Evolutionary conservation across 2,113 vertebrate species (phyloP), one percentile per base, ranked within the genome.

Genomic region (Origma solitaria): DNA sequence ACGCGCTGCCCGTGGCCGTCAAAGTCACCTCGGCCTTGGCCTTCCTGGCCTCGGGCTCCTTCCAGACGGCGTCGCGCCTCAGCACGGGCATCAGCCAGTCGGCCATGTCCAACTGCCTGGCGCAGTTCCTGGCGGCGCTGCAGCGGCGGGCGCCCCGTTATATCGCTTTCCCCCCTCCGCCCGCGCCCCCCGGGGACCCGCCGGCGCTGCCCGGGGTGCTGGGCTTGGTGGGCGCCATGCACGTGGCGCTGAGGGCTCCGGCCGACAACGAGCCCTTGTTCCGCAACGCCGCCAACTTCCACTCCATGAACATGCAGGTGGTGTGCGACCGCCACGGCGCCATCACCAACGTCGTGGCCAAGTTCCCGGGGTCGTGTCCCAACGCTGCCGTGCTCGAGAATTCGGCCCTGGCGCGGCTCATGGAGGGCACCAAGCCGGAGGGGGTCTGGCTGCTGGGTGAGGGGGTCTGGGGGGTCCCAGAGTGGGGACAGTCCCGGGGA

Each of bases 261-360:
- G 70, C 86, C 1, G 86, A 81, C 10, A 51, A 81, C 33, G 86
- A 88, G 35, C 86, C 77, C 5, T 6, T 64, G 4, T 88, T 81
- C 51, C 77, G 86, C 1, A 81, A 88, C 51, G 60, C 86, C 28
- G 68, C 44, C 44, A 66, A 88, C 7, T 88, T 73, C 68, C 86
- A 88, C 68, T 88, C 86, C 68, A 81, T 88, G 50, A 88, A 88
- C 86, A 65, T 65, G 76, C 86, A 88, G 77, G 76, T 88, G 76
- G 86, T 88, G 16, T 88, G 86, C 58, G 76, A 88, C 18, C 21
- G 76, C 50, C 31, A n/a, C 44, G 86, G 86, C 3, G 15, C 60
- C 86, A 81, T 88, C 86, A 88, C 86, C 77, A 88, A 88, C 68
- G 86, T 88, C 1, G 86, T 88, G 68, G 86, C 86, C 37, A 88